phyloP scores from a whole-genome alignment of 2,888 invertebrate species.

The Pimpla rufipes region DNA sequence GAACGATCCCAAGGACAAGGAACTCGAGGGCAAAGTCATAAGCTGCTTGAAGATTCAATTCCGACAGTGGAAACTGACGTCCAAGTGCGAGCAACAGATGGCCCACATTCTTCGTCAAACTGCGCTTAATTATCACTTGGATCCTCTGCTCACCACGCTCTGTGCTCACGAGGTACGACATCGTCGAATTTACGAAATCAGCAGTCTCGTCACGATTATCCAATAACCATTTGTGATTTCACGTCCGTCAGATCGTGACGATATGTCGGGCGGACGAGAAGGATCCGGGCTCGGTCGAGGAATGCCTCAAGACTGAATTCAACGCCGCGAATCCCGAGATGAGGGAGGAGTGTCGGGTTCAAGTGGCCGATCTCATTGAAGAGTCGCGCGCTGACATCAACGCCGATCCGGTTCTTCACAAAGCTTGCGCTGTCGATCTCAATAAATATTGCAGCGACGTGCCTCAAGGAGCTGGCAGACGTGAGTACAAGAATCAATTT shows the following conservation, averaged over 20 bases:
- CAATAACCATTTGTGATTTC: constrained; percentile 16
- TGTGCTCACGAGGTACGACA: constrained; percentile 89
- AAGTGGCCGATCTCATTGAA: constrained; percentile 95
- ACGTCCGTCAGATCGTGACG: constrained; percentile 83
- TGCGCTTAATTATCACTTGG: constrained; percentile 95
- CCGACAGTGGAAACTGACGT: constrained; percentile 90
- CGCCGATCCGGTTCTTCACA: constrained; percentile 96
- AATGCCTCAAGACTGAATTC: constrained; percentile 92
- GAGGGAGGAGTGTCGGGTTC: constrained; percentile 91
- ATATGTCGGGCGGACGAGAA: constrained; percentile 86
- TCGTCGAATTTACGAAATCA: background rate
- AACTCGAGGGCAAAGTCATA: constrained; percentile 93
- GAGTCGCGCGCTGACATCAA: constrained; percentile 97
- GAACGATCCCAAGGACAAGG: constrained; percentile 87
- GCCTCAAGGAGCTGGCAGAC: constrained; percentile 95
- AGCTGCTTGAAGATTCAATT: constrained; percentile 94
- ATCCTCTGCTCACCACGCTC: constrained; percentile 93
- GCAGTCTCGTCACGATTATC: background rate
- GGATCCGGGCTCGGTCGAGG: constrained; percentile 90
- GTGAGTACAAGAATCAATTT: constrained; percentile 88
- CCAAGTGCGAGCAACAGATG: constrained; percentile 93
- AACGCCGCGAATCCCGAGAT: constrained; percentile 91
- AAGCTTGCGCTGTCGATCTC: constrained; percentile 95
- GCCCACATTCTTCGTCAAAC: constrained; percentile 93
- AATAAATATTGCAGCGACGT: constrained; percentile 92